phyloP scores from a whole-genome alignment of 2,113 vertebrate species.

The Craseonycteris thonglongyai region DNA sequence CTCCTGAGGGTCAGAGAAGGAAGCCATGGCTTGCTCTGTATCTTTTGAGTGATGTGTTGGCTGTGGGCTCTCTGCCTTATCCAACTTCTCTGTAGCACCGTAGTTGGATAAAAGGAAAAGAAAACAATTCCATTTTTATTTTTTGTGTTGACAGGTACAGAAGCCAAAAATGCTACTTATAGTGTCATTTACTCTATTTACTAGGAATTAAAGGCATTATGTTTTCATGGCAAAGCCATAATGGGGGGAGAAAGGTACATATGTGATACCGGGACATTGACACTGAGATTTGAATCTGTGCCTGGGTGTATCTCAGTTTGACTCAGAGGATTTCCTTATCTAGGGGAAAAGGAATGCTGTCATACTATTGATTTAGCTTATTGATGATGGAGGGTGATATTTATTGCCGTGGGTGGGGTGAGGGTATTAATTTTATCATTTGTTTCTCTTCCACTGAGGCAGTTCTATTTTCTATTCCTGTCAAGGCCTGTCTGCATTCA shows the following conservation, averaged over 20 bases:
- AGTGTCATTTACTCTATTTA: neutral
- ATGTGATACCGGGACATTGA: neutral
- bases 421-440: neutral
- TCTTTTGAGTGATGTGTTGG: neutral
- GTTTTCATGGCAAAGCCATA: neutral
- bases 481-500: neutral
- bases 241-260: neutral
- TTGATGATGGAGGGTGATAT: neutral
- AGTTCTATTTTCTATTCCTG: neutral
- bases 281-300: neutral
- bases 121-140: conserved; percentile 20
- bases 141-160: conserved; percentile 14
- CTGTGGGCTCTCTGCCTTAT: conserved; percentile 38
- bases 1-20: neutral
- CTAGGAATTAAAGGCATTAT: neutral
- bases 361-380: neutral
- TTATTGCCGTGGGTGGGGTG: neutral
- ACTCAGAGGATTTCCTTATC: neutral
- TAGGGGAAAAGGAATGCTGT: neutral
- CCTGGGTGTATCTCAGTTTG: neutral
- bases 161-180: neutral
- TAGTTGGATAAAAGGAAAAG: conserved; percentile 10
- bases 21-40: neutral
- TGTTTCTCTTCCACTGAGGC: neutral
- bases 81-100: neutral